Evolutionary conservation across 2,888 invertebrate species (phyloP).

Genomic region (Nycteola revayana): DNA sequence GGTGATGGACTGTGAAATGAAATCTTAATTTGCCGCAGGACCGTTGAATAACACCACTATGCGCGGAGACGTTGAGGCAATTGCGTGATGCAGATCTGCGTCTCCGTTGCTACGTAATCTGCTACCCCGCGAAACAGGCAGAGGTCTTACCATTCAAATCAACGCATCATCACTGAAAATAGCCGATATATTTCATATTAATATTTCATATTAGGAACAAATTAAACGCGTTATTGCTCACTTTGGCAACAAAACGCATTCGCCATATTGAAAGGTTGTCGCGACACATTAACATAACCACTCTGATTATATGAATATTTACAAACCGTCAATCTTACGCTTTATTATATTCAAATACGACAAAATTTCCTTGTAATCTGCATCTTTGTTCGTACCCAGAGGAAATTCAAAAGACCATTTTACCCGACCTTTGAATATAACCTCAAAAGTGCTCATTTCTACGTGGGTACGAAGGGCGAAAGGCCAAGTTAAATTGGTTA

Average conservation of each 20-base stretch:
- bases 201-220: conserved; percentile 33
- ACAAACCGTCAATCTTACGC: conserved; percentile 32
- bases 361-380: conserved; percentile 33
- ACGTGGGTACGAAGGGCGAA: neutral
- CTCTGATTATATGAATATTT: conserved; percentile 41
- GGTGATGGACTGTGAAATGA: no score
- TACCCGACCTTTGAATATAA: conserved; percentile 7
- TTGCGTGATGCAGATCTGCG: no score
- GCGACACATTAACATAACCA: conserved; percentile 35
- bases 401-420: conserved; percentile 21
- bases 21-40: no score
- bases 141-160: no score
- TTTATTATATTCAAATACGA: conserved; percentile 42
- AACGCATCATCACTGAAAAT: no score
- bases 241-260: conserved; percentile 29
- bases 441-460: conserved; percentile 3
- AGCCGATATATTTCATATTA: no score
- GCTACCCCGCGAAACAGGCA: no score
- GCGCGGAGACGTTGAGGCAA: no score
- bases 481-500: conserved; percentile 13
- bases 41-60: no score
- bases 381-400: conserved; percentile 19
- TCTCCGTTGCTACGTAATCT: no score
- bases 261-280: conserved; percentile 35
- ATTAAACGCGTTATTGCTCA: conserved; percentile 25